Evolutionary conservation across 2,797 vertebrate genomes (phyloP).

Genomic region (Dryobates pubescens): DNA sequence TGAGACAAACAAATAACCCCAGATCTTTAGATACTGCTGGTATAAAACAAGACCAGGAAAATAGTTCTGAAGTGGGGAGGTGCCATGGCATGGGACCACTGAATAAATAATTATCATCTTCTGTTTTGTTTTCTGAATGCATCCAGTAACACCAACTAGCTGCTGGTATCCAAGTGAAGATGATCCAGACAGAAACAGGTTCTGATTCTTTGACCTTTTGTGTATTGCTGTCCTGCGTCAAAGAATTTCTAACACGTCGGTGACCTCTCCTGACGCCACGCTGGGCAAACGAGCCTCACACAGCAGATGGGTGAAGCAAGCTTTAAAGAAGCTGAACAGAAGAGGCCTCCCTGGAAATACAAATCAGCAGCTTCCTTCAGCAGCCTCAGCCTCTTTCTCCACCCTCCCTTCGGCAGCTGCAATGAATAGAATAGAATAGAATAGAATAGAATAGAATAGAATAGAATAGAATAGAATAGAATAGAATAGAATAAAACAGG

Average conservation of each 20-base stretch:
- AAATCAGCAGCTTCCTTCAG: not conserved
- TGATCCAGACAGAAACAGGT: not conserved
- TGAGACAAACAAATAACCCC: not conserved
- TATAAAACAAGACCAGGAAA: not conserved
- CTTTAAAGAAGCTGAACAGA: constrained; percentile 12
- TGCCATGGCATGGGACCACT: not conserved
- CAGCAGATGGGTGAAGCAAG: constrained; percentile 24
- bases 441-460: too few species aligned
- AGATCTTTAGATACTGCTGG: not conserved
- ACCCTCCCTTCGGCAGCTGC: not conserved
- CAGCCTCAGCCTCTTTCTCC: not conserved
- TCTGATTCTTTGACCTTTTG: constrained; percentile 13
- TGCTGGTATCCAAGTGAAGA: not conserved
- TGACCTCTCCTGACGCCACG: not conserved
- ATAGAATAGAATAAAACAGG: too few species aligned
- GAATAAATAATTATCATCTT: not conserved
- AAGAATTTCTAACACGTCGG: not conserved
- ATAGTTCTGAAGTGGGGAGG: not conserved
- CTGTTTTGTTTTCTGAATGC: not conserved
- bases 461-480: too few species aligned
- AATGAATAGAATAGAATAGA: too few species aligned
- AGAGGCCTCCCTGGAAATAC: not conserved
- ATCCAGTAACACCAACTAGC: not conserved
- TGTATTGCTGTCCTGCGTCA: constrained; percentile 13
- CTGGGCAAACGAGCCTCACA: not conserved